Percentiles rank a stretch among this genome's conserved stretches.
Evolutionary conservation across 2,888 invertebrate genomes (phyloP).

Genomic region (Linyphia triangularis): DNA sequence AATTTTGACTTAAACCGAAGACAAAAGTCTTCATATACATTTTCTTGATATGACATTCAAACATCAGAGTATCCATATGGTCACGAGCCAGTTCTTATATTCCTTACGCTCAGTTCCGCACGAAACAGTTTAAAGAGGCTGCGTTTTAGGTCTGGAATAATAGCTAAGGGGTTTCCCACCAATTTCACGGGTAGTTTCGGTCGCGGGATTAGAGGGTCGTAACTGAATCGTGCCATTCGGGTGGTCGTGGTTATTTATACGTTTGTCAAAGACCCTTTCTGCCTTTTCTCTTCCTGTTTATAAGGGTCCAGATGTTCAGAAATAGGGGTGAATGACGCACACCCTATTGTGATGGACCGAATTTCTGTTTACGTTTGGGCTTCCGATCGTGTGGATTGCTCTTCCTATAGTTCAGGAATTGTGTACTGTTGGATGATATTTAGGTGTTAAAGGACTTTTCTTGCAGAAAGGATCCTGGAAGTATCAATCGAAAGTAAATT

Average conservation of each 20-base stretch:
- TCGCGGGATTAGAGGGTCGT: slow-evolving; percentile 38
- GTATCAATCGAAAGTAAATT: too few species aligned
- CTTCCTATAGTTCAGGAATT: too few species aligned
- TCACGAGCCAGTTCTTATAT: background rate
- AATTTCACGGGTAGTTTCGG: slow-evolving; percentile 62
- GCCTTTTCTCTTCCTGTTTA: slow-evolving; percentile 19
- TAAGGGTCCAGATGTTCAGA: slow-evolving; percentile 64
- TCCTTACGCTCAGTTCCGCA: background rate
- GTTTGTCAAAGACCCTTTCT: slow-evolving; percentile 49
- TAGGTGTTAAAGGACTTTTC: too few species aligned
- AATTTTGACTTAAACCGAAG: too few species aligned
- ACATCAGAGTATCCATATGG: background rate
- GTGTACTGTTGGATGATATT: too few species aligned
- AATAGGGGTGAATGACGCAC: slow-evolving; percentile 65
- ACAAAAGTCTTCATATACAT: background rate
- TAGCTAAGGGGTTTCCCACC: slow-evolving; percentile 27
- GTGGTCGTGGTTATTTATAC: slow-evolving; percentile 69
- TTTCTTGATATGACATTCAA: background rate
- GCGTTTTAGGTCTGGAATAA: background rate
- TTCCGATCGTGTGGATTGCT: slow-evolving; percentile 16
- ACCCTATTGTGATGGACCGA: slow-evolving; percentile 36
- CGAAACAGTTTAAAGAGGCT: background rate
- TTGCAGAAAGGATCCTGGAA: too few species aligned
- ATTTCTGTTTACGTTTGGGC: slow-evolving; percentile 51
- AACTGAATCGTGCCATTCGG: slow-evolving; percentile 38